Percentiles rank a stretch among this genome's conserved stretches.
These are phyloP conservation scores for Agraylea sexmaculata DNA, from an alignment of 1,140 invertebrate genomes.

Conservation along the genomic window DNA sequence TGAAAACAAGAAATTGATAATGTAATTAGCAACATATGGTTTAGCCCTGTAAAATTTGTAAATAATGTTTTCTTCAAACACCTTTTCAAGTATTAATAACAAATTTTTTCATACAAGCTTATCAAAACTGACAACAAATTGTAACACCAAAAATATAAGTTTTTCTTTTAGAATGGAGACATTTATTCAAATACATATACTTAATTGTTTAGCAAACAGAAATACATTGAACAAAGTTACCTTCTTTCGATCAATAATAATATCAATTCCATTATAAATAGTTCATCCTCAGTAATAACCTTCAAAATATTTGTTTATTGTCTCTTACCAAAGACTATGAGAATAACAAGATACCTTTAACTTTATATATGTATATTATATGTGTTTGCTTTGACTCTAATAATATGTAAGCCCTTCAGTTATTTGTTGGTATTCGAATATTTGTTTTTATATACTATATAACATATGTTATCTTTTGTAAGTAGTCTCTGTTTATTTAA, in stretches of 20 bases:
- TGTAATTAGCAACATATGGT: neutral
- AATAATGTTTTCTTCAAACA: neutral
- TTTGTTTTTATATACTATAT: neutral
- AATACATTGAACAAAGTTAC: too few species aligned
- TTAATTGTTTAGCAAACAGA: too few species aligned
- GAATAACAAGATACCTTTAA: neutral
- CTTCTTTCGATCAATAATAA: too few species aligned
- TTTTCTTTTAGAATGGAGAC: too few species aligned
- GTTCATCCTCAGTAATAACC: neutral
- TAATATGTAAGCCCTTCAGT: too few species aligned
- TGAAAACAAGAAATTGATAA: constrained; percentile 3
- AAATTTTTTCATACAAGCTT: too few species aligned
- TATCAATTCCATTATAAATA: too few species aligned
- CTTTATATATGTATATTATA: neutral
- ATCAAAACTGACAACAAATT: too few species aligned
- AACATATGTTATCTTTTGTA: constrained; percentile 12
- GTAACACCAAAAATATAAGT: too few species aligned
- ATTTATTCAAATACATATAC: too few species aligned
- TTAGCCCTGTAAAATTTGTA: constrained; percentile 2
- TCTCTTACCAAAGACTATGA: constrained; percentile 4
- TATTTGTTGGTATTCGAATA: neutral
- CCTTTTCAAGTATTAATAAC: neutral
- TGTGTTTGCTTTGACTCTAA: neutral
- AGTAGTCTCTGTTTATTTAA: constrained; percentile 12
- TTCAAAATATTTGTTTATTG: constrained; percentile 1